Evolutionary conservation across 2,113 vertebrate genomes (phyloP), one percentile per base, ranked within the genome.

Genomic region (Mobula hypostoma): DNA sequence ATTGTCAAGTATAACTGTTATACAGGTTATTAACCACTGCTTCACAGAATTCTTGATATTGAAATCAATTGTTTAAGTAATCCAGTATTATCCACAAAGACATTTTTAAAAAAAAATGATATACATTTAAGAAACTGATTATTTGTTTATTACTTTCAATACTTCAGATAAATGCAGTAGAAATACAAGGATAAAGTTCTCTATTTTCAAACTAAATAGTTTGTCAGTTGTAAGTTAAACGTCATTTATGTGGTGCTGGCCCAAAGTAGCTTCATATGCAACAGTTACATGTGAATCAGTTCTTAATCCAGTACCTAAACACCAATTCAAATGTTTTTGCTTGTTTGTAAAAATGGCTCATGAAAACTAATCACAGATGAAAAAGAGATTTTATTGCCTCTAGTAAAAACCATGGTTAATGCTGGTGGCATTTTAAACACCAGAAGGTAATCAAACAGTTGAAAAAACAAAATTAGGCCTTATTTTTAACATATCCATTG

Each of bases 401-500:
- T 63, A 70, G 32, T 68, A 17, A 92, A 70, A 93, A 48, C 24
- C 36, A 48, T 15, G 17, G 32, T 74, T n/a, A 56, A 21, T 24
- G 17, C 68, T 27, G 11, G 27, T 93, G 32, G 36, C 91, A 93
- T 74, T 48, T 74, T 48, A 40, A 93, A 76, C 21, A 7, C 24
- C 11, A 83, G 48, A 87, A 48, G 36, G 8, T 15, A 14, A 48
- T 40, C 40, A 9, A 19, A 1, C 72, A 74, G 12, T 90, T 90
- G 85, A 90, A 27, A 90, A 90, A 32, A 87, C 48, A 87, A 0
- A 36, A 68, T 68, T 63, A 15, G 24, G 4, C 11, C 68, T 93
- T 72, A 48, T 74, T 93, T 48, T 93, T 93, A 27, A 74, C 24
- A 66, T n/a, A 93, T 61, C 56, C 24, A 87, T 93, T 72, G 91